These are phyloP conservation scores for Boleophthalmus pectinirostris DNA, from an alignment of 2,113 vertebrate genomes.

Conservation along the genomic window DNA sequence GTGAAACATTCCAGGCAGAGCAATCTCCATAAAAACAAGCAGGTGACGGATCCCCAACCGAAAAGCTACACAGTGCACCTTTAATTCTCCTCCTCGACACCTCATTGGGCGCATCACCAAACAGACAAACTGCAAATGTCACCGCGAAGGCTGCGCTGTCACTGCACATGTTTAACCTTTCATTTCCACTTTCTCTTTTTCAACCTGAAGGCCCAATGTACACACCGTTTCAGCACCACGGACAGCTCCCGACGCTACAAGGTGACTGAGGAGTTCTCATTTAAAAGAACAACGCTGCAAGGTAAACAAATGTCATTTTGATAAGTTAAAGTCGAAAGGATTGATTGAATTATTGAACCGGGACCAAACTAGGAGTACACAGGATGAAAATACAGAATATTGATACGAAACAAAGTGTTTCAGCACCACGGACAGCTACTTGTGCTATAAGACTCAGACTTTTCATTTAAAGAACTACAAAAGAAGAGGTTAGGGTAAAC, in stretches of 20 bases:
- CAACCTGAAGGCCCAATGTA: background rate
- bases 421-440: constrained; percentile 4
- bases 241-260: background rate
- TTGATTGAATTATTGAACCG: background rate
- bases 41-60: no score
- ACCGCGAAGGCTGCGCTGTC: background rate
- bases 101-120: background rate
- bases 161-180: constrained; percentile 1
- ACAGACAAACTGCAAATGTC: constrained; percentile 3
- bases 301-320: background rate
- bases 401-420: background rate
- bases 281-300: background rate
- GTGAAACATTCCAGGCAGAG: no score
- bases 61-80: background rate
- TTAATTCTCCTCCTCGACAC: background rate
- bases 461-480: background rate
- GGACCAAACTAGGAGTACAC: background rate
- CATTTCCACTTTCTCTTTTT: background rate
- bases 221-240: background rate
- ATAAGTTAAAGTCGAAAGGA: background rate
- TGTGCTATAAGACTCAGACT: background rate
- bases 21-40: no score
- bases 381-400: background rate
- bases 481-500: no score
- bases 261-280: background rate